Percentiles rank a stretch among this genome's conserved stretches.
These are phyloP conservation scores for Centrocercus urophasianus DNA, from an alignment of 2,113 vertebrate species.

Conservation along the genomic window DNA sequence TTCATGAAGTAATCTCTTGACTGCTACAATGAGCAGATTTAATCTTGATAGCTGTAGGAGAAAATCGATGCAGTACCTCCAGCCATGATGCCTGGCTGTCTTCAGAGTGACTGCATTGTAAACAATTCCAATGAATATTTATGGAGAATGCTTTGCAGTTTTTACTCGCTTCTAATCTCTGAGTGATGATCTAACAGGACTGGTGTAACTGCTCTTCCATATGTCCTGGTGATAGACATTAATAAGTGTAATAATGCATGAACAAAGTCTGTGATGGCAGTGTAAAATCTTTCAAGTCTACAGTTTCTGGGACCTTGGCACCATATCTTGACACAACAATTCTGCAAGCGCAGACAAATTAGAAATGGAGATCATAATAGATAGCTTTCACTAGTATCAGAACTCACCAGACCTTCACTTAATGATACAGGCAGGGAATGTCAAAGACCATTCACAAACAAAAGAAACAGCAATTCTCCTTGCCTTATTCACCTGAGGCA, in stretches of 20 bases:
- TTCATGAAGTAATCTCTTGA: slow-evolving; percentile 27
- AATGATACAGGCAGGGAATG: neutral
- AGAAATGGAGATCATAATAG: neutral
- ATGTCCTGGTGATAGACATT: slow-evolving; percentile 47
- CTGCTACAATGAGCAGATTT: slow-evolving; percentile 3
- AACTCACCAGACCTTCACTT: neutral
- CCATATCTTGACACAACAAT: neutral
- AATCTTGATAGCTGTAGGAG: slow-evolving; percentile 34
- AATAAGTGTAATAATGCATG: neutral
- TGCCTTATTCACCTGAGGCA: neutral
- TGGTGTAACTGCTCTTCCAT: slow-evolving; percentile 30
- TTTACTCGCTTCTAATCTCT: slow-evolving; percentile 44
- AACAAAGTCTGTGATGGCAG: neutral
- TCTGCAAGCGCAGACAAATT: neutral
- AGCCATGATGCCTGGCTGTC: slow-evolving; percentile 19
- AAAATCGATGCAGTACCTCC: slow-evolving; percentile 53
- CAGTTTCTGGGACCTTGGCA: neutral
- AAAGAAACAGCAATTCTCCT: neutral
- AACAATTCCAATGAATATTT: slow-evolving; percentile 45
- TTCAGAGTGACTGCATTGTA: slow-evolving; percentile 20
- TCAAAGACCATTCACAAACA: neutral
- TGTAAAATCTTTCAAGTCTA: neutral
- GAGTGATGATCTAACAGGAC: slow-evolving; percentile 27
- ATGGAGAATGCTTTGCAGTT: slow-evolving; percentile 42
- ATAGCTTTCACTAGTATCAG: neutral